A percentile compares a stretch with the other conserved stretches of the same genome.
Conservation (phyloP, 2,113 vertebrate genomes). For the Pollimyrus isidori region DNA sequence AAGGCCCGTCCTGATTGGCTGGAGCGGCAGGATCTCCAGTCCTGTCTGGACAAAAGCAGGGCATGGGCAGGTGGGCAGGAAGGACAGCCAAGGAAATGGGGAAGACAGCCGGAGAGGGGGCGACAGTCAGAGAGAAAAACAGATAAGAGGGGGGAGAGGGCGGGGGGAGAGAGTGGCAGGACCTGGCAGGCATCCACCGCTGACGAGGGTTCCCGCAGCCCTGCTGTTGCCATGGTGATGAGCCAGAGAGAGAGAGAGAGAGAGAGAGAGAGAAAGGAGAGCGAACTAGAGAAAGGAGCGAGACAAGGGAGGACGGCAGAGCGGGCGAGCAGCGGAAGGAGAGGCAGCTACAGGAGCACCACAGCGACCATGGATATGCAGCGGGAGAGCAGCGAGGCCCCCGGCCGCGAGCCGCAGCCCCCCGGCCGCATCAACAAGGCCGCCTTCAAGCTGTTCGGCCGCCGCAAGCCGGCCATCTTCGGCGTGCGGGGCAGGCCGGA, state of each 20-base stretch:
- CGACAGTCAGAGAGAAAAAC: constrained; percentile 20
- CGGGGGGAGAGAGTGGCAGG: constrained; percentile 38
- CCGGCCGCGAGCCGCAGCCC: constrained; percentile 65
- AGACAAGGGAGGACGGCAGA: constrained; percentile 54
- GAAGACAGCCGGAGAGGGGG: constrained; percentile 36
- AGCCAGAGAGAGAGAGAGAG: constrained; percentile 66
- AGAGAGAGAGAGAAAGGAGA: constrained; percentile 52
- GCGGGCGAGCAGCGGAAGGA: constrained; percentile 43
- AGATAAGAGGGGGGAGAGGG: constrained; percentile 49
- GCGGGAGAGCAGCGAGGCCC: constrained; percentile 72
- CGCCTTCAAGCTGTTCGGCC: constrained; percentile 89
- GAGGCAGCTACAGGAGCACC: constrained; percentile 46
- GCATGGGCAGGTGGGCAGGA: background rate
- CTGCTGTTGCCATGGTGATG: constrained; percentile 87
- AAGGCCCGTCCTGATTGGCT: background rate
- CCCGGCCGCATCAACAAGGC: constrained; percentile 90
- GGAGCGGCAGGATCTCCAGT: constrained; percentile 2
- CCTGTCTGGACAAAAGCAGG: background rate
- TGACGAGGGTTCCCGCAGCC: constrained; percentile 78
- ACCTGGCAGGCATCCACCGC: constrained; percentile 72
- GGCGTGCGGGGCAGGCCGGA: constrained; percentile 79
- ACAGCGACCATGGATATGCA: constrained; percentile 80
- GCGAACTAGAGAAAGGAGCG: constrained; percentile 25
- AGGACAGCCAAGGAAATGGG: background rate
- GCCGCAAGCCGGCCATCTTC: constrained; percentile 86